phyloP scores from a whole-genome alignment of 64 coral and sea anemone species.

The Stylophora pistillata region DNA sequence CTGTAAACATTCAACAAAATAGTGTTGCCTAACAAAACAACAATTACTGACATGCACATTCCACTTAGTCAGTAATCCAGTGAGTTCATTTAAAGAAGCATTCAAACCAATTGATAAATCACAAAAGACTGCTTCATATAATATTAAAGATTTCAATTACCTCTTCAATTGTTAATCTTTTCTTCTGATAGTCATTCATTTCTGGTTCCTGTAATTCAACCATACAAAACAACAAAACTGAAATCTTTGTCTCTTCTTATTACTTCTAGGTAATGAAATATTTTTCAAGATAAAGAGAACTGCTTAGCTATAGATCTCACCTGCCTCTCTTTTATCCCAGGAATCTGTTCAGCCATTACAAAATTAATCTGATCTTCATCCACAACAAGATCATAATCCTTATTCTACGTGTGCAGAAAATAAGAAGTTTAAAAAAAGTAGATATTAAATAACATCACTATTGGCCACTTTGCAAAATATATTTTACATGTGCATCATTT shows the following conservation, averaged over 20 bases:
- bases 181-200: conserved; percentile 77
- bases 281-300: background rate
- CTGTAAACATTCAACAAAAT: conserved; percentile 37
- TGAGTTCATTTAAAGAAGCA: too few species aligned
- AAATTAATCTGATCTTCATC: conserved; percentile 98
- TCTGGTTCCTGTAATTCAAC: conserved; percentile 71
- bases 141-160: conserved; percentile 21
- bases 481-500: too few species aligned
- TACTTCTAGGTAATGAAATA: background rate
- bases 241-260: background rate
- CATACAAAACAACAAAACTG: too few species aligned
- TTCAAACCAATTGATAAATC: background rate
- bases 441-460: background rate
- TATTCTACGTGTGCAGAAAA: conserved; percentile 45
- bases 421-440: background rate
- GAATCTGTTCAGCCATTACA: conserved; percentile 96
- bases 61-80: too few species aligned
- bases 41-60: background rate
- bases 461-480: too few species aligned
- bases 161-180: conserved; percentile 92
- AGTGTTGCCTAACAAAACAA: background rate
- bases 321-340: conserved; percentile 73
- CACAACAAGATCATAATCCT: conserved; percentile 92
- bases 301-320: conserved; percentile 17
- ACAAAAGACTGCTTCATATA: background rate